Evolutionary conservation across 2,113 vertebrate species (phyloP).

Genomic region (Vulpes vulpes): DNA sequence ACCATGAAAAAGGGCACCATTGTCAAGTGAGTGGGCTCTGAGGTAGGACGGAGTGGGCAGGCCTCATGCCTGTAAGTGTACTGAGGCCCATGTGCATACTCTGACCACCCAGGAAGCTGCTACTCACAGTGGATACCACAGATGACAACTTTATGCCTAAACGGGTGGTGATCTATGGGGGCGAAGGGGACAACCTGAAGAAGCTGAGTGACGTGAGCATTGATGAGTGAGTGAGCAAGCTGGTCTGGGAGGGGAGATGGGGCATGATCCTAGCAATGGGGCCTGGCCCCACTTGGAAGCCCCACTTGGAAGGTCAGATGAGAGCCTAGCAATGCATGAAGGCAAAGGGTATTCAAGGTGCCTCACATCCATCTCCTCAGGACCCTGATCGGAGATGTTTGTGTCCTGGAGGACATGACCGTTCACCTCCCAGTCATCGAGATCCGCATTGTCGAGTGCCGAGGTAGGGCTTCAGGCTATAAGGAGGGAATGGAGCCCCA

Average conservation of each 20-base stretch:
- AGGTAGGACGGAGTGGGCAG: background rate
- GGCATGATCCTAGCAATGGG: background rate
- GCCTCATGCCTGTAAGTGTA: background rate
- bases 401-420: slow-evolving; percentile 97
- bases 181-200: slow-evolving; percentile 96
- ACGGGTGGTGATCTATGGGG: slow-evolving; percentile 94
- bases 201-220: slow-evolving; percentile 95
- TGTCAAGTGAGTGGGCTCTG: slow-evolving; percentile 92
- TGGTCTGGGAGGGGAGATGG: background rate
- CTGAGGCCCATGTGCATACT: background rate
- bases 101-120: slow-evolving; percentile 90
- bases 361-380: slow-evolving; percentile 83
- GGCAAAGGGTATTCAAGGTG: background rate
- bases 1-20: slow-evolving; percentile 99
- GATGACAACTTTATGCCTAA: slow-evolving; percentile 99
- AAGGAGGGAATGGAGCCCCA: background rate
- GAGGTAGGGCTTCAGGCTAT: slow-evolving; percentile 88
- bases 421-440: slow-evolving; percentile 95
- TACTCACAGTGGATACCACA: slow-evolving; percentile 96
- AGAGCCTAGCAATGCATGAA: background rate
- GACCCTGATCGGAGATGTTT: slow-evolving; percentile 96
- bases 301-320: background rate
- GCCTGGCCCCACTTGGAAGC: background rate
- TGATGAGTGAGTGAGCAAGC: slow-evolving; percentile 95
- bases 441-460: slow-evolving; percentile 96